phyloP scores from a whole-genome alignment of 2,888 invertebrate species.

The Philaethria dido region DNA sequence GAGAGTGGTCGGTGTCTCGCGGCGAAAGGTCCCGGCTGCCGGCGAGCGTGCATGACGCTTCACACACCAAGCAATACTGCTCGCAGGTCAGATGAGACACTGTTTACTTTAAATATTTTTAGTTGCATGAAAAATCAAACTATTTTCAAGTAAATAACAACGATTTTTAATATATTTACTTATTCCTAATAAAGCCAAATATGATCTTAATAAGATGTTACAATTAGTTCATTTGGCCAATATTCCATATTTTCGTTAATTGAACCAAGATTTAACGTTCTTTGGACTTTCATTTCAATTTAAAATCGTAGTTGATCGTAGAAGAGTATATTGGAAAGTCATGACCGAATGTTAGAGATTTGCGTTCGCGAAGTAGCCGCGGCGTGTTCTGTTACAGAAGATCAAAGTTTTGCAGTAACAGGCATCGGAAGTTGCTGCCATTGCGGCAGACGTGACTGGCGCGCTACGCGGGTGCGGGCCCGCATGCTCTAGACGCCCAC shows the following conservation, averaged over 20 bases:
- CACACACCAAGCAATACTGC: slow-evolving; percentile 89
- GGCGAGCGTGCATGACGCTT: slow-evolving; percentile 95
- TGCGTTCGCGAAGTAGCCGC: slow-evolving; percentile 42
- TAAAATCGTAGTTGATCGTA: neutral
- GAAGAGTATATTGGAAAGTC: slow-evolving; percentile 22
- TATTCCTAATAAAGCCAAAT: neutral
- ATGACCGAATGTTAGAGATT: slow-evolving; percentile 15
- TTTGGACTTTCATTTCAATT: neutral
- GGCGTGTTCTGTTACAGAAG: slow-evolving; percentile 85
- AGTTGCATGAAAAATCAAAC: neutral
- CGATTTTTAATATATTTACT: neutral
- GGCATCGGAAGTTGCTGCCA: slow-evolving; percentile 98
- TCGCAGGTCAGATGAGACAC: slow-evolving; percentile 86
- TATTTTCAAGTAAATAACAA: neutral
- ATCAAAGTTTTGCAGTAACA: slow-evolving; percentile 98
- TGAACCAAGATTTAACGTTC: neutral
- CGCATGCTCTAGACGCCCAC: slow-evolving; percentile 50
- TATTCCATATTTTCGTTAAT: neutral
- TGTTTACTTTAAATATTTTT: neutral
- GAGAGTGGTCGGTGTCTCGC: slow-evolving; percentile 82
- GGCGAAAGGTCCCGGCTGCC: slow-evolving; percentile 76
- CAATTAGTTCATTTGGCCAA: too few relatives aligned
- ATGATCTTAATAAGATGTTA: too few relatives aligned
- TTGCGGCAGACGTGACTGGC: slow-evolving; percentile 98
- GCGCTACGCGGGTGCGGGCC: slow-evolving; percentile 73